Conservation (phyloP, 2,797 vertebrate genomes). For the Crypturellus tataupa region DNA sequence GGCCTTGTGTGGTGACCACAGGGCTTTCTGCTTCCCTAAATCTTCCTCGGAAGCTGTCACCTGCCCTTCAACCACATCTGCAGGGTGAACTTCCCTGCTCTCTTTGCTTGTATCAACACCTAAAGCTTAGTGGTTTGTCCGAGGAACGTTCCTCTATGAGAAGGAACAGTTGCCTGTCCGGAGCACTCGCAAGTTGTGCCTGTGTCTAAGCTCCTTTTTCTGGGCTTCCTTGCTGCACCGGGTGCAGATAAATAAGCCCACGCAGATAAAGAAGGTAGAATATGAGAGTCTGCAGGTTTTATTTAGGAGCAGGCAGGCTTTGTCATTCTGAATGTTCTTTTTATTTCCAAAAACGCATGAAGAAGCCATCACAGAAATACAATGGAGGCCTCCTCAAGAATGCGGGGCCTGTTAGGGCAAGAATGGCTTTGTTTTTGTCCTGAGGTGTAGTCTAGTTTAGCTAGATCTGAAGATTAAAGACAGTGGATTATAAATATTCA, state of each 20-base stretch:
- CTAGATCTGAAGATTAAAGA: background rate
- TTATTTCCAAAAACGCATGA: accelerated
- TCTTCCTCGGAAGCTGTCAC: background rate
- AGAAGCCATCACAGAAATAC: accelerated
- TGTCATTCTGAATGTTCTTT: background rate
- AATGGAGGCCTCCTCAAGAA: background rate
- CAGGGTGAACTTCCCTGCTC: background rate
- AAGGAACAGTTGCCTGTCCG: background rate
- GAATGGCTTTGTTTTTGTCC: background rate
- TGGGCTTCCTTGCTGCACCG: background rate
- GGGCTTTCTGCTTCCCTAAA: background rate
- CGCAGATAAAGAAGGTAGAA: background rate
- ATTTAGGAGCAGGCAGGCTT: background rate
- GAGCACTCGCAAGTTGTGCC: background rate
- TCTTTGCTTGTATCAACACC: background rate
- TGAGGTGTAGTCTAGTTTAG: background rate
- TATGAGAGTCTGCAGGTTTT: background rate
- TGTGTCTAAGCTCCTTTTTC: background rate
- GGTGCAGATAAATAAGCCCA: background rate
- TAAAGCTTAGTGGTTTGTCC: background rate
- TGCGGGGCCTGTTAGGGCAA: background rate
- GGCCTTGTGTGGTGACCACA: background rate
- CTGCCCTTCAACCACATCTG: background rate
- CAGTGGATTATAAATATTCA: background rate
- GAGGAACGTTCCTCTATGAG: background rate